Base-by-base conservation (phyloP, 2,888 invertebrate species). In the Dendrolimus houi region DNA sequence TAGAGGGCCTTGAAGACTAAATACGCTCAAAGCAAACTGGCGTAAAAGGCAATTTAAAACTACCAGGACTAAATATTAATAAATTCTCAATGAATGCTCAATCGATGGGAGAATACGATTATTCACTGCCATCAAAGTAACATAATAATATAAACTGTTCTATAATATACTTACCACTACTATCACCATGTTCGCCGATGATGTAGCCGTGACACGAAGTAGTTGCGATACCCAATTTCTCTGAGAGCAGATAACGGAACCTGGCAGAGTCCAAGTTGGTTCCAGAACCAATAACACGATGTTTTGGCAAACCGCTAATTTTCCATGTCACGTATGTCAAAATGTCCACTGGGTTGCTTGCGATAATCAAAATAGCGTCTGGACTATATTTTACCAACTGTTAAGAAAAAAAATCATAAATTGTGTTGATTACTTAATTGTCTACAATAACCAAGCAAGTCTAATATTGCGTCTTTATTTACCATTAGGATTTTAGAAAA, bases 301-400 rank as follows among this genome's bases (percentile, higher is more conserved):
- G 93, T 79, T 94, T 94, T 9, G 98, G 97, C 66, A 98, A 89
- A 8, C 97, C 97, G 64, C 97, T 97, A 58, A 98, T 79, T 85
- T 96, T 97, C 98, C 98, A 98, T n/a, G 98, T 95, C 10, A 98
- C 96, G 79, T 96, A 98, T 0, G 98, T 97, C 73, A 98, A 89
- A 62, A 98, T 95, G 78, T 98, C 98, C 41, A 97, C 97, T 0
- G 98, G 98, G 83, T 98, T 98, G 67, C 96, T 96, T 8, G 98
- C 97, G 72, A 98, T 94, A 61, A 98, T 73, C 41, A 98, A 84
- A 58, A 97, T 94, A 10, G 97, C 94, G 68, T 98, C 93, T 0
- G 98, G 98, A 62, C 97, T 97, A 87, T 97, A 92, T 76, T 95
- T 92, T 8, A 96, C 92, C 52, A 97, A 83, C 82, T 95, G 73